Evolutionary conservation across 1,140 invertebrate genomes (phyloP).

Genomic region (Lerema accius): DNA sequence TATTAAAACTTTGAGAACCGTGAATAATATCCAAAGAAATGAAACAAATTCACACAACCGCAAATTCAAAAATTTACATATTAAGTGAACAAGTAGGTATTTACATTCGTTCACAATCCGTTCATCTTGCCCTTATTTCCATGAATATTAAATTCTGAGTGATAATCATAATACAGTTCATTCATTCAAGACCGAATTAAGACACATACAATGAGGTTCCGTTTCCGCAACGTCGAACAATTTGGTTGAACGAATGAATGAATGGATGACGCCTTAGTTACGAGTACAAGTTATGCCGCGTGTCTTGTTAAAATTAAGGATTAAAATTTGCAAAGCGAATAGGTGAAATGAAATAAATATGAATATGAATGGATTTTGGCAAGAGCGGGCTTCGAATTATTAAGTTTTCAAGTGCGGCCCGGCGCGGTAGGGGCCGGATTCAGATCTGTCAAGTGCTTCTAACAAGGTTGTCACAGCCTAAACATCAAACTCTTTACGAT

Average conservation of each 20-base stretch:
- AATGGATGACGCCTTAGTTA: conserved; percentile 49
- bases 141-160: conserved; percentile 75
- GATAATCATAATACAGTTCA: conserved; percentile 60
- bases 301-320: conserved; percentile 77
- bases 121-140: conserved; percentile 68
- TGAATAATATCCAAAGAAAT: not conserved
- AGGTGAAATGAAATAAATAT: conserved; percentile 81
- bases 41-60: not conserved
- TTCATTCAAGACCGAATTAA: conserved; percentile 61
- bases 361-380: conserved; percentile 79
- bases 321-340: conserved; percentile 74
- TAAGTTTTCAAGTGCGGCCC: conserved; percentile 74
- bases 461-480: conserved; percentile 59
- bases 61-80: not conserved
- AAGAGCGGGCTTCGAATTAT: conserved; percentile 75
- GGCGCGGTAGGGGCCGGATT: conserved; percentile 51
- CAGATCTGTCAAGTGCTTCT: conserved; percentile 50
- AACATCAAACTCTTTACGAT: conserved; percentile 46
- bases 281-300: conserved; percentile 52
- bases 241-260: too few species aligned
- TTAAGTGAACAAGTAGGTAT: not conserved
- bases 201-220: conserved; percentile 60
- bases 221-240: conserved; percentile 69
- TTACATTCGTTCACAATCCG: conserved; percentile 46
- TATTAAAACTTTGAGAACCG: too few species aligned